phyloP scores from a whole-genome alignment of 2,888 invertebrate species.

The Drosophila tripunctata region DNA sequence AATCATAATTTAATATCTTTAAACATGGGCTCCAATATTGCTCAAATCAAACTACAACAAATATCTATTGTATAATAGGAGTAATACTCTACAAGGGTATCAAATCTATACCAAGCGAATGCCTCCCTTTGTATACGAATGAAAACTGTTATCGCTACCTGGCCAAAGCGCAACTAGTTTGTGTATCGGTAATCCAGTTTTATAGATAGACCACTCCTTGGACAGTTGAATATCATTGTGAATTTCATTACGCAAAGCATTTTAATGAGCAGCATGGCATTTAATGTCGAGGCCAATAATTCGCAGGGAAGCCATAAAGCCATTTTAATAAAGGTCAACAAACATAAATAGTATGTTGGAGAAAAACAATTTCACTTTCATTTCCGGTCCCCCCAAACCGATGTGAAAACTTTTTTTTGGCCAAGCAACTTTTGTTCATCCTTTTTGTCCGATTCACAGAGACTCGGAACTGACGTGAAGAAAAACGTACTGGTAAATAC shows the following conservation, averaged over 20 bases:
- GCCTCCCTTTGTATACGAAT: too few relatives aligned
- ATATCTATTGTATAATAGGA: too few relatives aligned
- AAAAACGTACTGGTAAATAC: conserved; percentile 49
- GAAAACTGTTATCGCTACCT: too few relatives aligned
- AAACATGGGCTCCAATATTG: too few relatives aligned
- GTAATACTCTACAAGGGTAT: too few relatives aligned
- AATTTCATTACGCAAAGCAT: conserved; percentile 38
- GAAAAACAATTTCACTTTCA: conserved; percentile 57
- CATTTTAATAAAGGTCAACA: conserved; percentile 60
- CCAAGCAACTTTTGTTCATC: conserved; percentile 15
- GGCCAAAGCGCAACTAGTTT: too few relatives aligned
- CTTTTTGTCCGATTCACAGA: neutral
- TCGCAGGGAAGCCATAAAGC: conserved; percentile 29
- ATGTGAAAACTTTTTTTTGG: conserved; percentile 47
- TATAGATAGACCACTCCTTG: too few relatives aligned
- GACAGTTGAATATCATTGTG: conserved; percentile 33
- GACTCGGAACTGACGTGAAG: neutral
- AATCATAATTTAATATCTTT: too few relatives aligned
- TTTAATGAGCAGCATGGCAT: conserved; percentile 34
- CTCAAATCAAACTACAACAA: too few relatives aligned
- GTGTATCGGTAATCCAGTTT: too few relatives aligned
- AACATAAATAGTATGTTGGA: conserved; percentile 48
- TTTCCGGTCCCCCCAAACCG: conserved; percentile 41
- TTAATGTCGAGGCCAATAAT: neutral
- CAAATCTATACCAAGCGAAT: too few relatives aligned